Base-by-base conservation (phyloP, 1,140 invertebrate genomes). In the Hirudo medicinalis region DNA sequence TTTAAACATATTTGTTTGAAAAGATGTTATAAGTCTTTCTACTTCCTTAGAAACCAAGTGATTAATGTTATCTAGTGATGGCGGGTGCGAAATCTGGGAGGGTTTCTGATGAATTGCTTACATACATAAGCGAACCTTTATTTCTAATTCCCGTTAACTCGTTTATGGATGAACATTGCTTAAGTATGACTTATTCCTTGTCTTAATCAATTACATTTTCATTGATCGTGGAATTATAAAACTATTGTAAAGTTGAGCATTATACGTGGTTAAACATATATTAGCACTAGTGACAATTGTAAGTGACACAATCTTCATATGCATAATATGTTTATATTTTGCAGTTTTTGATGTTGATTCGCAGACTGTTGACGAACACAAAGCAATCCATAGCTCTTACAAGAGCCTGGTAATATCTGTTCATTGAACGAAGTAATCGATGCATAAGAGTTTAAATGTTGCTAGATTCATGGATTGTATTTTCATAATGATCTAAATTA, bases 71-170 rank as follows among this genome's bases (percentile, higher is more conserved):
- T 49, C 43, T 49, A 49, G 15, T 49, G 43, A 49, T 49, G 43
- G 43, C 43, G 9, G 43, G 11, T 49, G 43, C 15, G 0, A 49
- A 49, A 49, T 15, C 9, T 49, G 13, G 15, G 43, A 49, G 43
- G 29, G 54, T 74, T 32, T 74, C 70, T 67, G 74, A 74, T 67
- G 74, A 72, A 69, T 29, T 74, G 54, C 36, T 74, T 20, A 40
- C 54, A 36, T 72, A 63, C 66, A 67, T 73, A 60, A 55, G 74
- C 25, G 74, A 72, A 54, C 68, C 71, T 15, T 32, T 80, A 8
- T 80, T 80, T 73, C 78, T 79, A 69, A 75, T 78, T 53, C 79
- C 79, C 0, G 78, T 80, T 17, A 69, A 77, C 49, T 77, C 79
- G 15, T 80, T 79, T 71, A 78, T 80, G 76, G 79, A 80, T 66